phyloP scores from a whole-genome alignment of 2,113 vertebrate genomes.

The Reinhardtius hippoglossoides region DNA sequence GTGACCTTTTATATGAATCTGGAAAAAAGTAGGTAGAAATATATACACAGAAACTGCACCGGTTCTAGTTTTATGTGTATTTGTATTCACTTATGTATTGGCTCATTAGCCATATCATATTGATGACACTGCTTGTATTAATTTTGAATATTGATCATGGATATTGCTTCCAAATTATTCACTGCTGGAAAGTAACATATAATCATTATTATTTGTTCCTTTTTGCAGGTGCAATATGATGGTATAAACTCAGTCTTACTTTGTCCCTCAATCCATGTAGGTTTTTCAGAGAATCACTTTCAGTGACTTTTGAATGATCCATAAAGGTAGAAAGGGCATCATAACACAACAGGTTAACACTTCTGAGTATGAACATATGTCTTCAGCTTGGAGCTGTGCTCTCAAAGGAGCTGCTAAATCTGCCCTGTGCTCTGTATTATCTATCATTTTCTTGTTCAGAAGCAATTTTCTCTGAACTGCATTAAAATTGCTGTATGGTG shows the following conservation, averaged over 20 bases:
- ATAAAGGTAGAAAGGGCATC: not conserved
- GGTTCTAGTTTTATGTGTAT: no score
- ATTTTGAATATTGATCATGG: no score
- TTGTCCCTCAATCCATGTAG: not conserved
- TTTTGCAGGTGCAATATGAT: not conserved
- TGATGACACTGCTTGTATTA: no score
- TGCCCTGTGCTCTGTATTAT: constrained; percentile 4
- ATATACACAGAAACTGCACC: no score
- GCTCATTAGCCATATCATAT: no score
- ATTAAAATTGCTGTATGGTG: not conserved
- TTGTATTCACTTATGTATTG: no score
- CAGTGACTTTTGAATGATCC: constrained; percentile 1
- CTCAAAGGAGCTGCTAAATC: not conserved
- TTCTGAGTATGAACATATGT: not conserved
- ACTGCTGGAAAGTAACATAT: no score
- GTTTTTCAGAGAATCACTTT: not conserved
- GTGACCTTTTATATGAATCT: no score
- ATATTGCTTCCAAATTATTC: no score
- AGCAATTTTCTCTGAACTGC: not conserved
- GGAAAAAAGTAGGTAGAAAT: no score
- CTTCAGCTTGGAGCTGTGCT: constrained; percentile 10
- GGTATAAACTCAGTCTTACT: not conserved
- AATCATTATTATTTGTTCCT: no score
- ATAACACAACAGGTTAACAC: not conserved
- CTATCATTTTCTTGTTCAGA: constrained; percentile 27